A percentile compares a stretch with the other conserved stretches of the same genome.
phyloP scores from a whole-genome alignment of 2,113 vertebrate species.

The Triplophysa tibetana region DNA sequence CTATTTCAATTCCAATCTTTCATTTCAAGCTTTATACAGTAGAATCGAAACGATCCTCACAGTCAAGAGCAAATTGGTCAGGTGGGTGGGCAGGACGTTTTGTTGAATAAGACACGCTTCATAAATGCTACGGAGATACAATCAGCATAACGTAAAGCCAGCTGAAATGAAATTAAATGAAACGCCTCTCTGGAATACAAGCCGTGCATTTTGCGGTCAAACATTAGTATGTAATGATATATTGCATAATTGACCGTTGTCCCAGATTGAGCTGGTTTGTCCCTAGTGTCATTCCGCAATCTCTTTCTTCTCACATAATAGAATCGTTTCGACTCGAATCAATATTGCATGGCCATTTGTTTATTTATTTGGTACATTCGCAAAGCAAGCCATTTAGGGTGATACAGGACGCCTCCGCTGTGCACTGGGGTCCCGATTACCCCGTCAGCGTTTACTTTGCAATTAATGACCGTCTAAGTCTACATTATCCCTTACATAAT shows the following conservation, averaged over 20 bases:
- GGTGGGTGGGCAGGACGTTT: no score
- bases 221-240: background rate
- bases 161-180: no score
- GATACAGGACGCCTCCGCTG: background rate
- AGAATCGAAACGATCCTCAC: no score
- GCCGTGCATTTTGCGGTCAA: no score
- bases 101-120: no score
- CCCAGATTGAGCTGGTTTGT: background rate
- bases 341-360: slow-evolving; percentile 7
- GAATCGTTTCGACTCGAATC: background rate
- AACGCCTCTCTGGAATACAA: no score
- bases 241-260: background rate
- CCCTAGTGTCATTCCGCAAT: background rate
- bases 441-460: background rate
- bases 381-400: background rate
- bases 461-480: background rate
- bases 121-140: no score
- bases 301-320: slow-evolving; percentile 21
- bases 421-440: background rate
- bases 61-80: no score
- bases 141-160: no score
- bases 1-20: no score
- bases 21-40: no score
- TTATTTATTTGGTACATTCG: background rate
- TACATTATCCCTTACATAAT: slow-evolving; percentile 19